Evolutionary conservation across 2,888 invertebrate species (phyloP), one percentile per base, ranked within the genome.

Genomic region (Tanypteryx hageni): DNA sequence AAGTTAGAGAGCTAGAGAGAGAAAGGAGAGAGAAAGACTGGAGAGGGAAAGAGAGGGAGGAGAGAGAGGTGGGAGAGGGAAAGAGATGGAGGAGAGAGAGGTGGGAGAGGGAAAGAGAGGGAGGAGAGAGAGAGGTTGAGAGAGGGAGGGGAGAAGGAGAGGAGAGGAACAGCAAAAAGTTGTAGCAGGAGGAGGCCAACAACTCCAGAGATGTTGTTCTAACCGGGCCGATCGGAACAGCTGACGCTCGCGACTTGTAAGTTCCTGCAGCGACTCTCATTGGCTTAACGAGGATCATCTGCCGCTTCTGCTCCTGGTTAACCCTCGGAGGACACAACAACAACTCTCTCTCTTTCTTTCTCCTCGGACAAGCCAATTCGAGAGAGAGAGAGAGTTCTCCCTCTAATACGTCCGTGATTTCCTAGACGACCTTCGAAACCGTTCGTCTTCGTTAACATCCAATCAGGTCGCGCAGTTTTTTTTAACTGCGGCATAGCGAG

Each of bases 371-470:
- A 44, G 44, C 44, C 44, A 44, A 44, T 44, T 44, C 44, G 44
- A 44, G 44, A n/a, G n/a, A n/a, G n/a, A n/a, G n/a, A n/a, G n/a
- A n/a, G n/a, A n/a, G n/a, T n/a, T n/a, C n/a, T 44, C 44, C 44
- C 44, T 44, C 44, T 44, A 44, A 44, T 5, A 44, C 76, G 14
- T 18, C 76, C 22, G 27, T 76, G 76, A 76, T 76, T 76, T 76
- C 27, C 22, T 76, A 76, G 22, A 22, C 27, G 76, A 27, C 76
- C 76, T 76, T 76, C 22, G 76, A 76, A 76, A 76, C 22, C 76
- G 76, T 76, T 76, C 76, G 13, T 76, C 76, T 76, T 76, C 76
- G 27, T 76, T 76, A 76, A 76, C 76, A 14, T 27, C 27, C 76
- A 76, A 76, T 76, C 76, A 76, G 27, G 27, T 22, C 76, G 76